Percentiles rank a stretch among this genome's conserved stretches.
These are phyloP conservation scores for Coptodon rendalli DNA, from an alignment of 2,113 vertebrate genomes.

Conservation along the genomic window DNA sequence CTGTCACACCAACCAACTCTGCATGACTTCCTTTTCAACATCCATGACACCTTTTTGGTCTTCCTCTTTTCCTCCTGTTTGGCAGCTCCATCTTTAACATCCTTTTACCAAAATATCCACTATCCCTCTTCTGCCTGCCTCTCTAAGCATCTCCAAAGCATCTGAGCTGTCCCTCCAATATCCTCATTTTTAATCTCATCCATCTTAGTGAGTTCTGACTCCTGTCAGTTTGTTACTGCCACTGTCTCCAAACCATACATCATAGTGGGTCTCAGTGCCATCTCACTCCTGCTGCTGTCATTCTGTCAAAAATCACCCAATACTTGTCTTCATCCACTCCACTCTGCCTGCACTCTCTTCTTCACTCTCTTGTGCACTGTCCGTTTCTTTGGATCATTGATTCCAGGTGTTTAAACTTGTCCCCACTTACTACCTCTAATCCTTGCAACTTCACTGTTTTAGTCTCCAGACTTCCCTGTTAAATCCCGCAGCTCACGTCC, in stretches of 20 bases:
- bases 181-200: background rate
- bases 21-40: background rate
- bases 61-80: background rate
- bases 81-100: background rate
- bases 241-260: background rate
- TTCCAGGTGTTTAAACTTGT: background rate
- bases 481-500: background rate
- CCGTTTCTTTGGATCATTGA: fast-evolving
- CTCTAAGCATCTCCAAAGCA: background rate
- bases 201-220: background rate
- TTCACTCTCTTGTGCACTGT: background rate
- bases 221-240: background rate
- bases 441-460: background rate
- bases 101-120: background rate
- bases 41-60: background rate
- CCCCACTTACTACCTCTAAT: background rate
- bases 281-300: background rate
- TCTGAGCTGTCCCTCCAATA: background rate
- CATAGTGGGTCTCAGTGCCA: background rate
- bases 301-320: background rate
- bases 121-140: background rate
- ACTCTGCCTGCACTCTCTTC: background rate
- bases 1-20: background rate
- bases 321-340: background rate
- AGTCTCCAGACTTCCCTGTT: background rate